These are phyloP conservation scores for Eumerus sabulonum DNA, from an alignment of 2,888 invertebrate genomes.

Conservation along the genomic window DNA sequence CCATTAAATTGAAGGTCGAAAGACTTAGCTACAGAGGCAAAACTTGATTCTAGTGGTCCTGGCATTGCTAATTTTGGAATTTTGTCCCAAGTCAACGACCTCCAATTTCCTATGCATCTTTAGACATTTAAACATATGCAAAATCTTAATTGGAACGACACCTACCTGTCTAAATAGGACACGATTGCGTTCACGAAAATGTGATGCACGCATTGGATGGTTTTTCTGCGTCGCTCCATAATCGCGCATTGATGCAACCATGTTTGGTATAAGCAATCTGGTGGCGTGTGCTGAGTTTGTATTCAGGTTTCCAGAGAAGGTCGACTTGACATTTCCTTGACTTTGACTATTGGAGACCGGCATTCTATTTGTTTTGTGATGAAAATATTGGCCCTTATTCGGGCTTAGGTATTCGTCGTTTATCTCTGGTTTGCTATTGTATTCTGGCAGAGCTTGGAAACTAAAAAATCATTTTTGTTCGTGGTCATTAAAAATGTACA, in stretches of 20 bases:
- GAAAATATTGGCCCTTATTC: conserved; percentile 68
- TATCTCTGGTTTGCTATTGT: conserved; percentile 66
- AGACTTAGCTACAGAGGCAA: too few species aligned
- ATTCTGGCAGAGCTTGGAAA: conserved; percentile 58
- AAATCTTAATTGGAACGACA: neutral
- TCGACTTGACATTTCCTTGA: conserved; percentile 34
- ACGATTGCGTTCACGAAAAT: conserved; percentile 77
- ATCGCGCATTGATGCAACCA: conserved; percentile 45
- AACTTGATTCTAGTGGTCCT: too few species aligned
- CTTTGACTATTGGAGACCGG: conserved; percentile 7
- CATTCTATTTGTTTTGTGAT: conserved; percentile 62
- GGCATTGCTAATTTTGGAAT: too few species aligned
- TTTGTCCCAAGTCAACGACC: too few species aligned
- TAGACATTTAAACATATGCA: neutral
- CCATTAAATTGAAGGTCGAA: too few species aligned
- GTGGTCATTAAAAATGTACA: too few species aligned
- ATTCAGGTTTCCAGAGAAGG: conserved; percentile 60
- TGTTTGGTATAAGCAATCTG: conserved; percentile 65
- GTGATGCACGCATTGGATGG: conserved; percentile 73
- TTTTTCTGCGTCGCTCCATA: conserved; percentile 67
- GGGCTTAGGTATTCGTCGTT: conserved; percentile 76
- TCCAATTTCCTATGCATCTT: neutral
- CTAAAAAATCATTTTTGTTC: too few species aligned
- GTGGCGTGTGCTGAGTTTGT: conserved; percentile 59
- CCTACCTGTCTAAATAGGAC: conserved; percentile 75